Percentiles rank a stretch among this genome's conserved stretches.
Evolutionary conservation across 2,888 invertebrate genomes (phyloP).

Genomic region (Ypsolopha sequella): DNA sequence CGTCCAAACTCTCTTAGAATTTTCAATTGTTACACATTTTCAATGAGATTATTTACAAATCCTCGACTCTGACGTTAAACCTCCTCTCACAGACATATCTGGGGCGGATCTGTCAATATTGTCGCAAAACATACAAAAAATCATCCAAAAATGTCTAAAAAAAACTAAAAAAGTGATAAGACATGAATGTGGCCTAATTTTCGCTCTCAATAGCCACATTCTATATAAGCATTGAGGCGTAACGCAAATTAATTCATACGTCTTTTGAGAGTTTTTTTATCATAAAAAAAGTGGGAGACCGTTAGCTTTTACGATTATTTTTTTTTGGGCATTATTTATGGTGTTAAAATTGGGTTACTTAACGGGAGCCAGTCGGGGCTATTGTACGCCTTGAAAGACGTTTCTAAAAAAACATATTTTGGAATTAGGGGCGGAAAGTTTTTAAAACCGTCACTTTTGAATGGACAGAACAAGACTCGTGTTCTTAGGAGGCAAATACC

Average conservation of each 20-base stretch:
- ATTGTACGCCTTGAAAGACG: slow-evolving; percentile 44
- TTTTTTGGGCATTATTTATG: slow-evolving; percentile 60
- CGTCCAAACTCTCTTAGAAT: slow-evolving; percentile 33
- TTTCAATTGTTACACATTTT: slow-evolving; percentile 49
- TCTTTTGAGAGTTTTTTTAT: slow-evolving; percentile 20
- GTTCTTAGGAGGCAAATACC: too few relatives aligned
- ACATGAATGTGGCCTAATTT: slow-evolving; percentile 65
- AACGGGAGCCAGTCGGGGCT: slow-evolving; percentile 46
- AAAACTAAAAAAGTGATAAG: slow-evolving; percentile 19
- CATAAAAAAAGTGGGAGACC: slow-evolving; percentile 44
- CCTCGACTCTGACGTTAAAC: slow-evolving; percentile 36
- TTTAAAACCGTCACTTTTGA: slow-evolving; percentile 6
- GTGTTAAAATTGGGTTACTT: slow-evolving; percentile 70
- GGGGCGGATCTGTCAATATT: slow-evolving; percentile 65
- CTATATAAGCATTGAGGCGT: slow-evolving; percentile 64
- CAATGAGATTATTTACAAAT: slow-evolving; percentile 67
- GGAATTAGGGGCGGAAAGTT: slow-evolving; percentile 13
- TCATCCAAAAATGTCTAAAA: slow-evolving; percentile 15
- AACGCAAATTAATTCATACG: slow-evolving; percentile 61
- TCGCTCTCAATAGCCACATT: slow-evolving; percentile 61
- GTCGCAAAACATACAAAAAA: slow-evolving; percentile 55
- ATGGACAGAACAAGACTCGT: too few relatives aligned
- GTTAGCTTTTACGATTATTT: slow-evolving; percentile 49
- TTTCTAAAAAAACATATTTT: slow-evolving; percentile 15
- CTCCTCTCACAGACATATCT: slow-evolving; percentile 16